Evolutionary conservation across 2,888 invertebrate genomes (phyloP), one percentile per base, ranked within the genome.

Genomic region (Tachina fera): DNA sequence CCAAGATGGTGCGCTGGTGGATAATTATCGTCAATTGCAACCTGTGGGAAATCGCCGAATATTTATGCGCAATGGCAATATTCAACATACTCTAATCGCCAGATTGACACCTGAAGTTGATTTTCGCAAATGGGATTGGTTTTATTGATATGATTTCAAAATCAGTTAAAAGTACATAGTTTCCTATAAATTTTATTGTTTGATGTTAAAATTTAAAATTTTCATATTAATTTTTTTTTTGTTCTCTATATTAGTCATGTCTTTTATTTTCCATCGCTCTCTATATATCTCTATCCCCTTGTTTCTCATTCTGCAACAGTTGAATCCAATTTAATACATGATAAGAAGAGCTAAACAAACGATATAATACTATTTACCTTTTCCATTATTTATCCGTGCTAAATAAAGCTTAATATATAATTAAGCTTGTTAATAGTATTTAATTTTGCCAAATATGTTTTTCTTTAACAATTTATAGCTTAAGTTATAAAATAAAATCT

Each of bases 21-120:
- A 96, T 92, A 96, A 96, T 93, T 96, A 94, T 92, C 94, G 96
- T 11, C 88, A 90, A 22, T 91, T 96, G 9, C 96, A 96, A 89
- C 94, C 95, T 0, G 92, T 96, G n/a, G 95, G 95, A 87, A 95
- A 94, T 53, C 94, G 96, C 60, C 94, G 95, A 61, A 93, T 96
- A 70, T 96, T 95, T 90, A 94, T 95, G 41, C 93, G 96, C 74
- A 94, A 94, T 88, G 94, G 95, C 2, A 92, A 92, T 81, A 93
- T 94, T 60, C 94, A 94, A 86, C 94, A 94, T 91, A 94, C 94
- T 90, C 94, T 94, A 89, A 89, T 92, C 51, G 87, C 89, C 1
- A 87, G 89, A 49, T 85, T 92, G 43, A 87, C 87, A 61, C 88
- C 90, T 14, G 92, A 92, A 81, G 86, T 90, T 51, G 94, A 94